phyloP scores from a whole-genome alignment of 2,113 vertebrate genomes.

The Cinclus mexicanus region DNA sequence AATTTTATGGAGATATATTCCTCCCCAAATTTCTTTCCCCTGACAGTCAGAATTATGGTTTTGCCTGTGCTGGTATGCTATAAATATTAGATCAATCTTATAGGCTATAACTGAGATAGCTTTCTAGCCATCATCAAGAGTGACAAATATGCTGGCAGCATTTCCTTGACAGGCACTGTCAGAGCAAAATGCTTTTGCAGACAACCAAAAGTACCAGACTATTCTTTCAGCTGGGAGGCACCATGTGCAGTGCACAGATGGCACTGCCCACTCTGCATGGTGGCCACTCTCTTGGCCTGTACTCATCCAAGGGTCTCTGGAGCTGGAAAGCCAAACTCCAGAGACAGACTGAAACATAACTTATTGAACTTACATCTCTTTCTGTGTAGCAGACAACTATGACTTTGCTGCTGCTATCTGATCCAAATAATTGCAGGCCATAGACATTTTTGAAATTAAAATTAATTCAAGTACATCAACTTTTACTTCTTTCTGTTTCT shows the following conservation, averaged over 20 bases:
- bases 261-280: neutral
- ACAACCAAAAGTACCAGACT: neutral
- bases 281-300: neutral
- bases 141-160: neutral
- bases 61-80: conserved; percentile 14
- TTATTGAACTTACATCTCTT: neutral
- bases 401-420: neutral
- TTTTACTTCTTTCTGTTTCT: neutral
- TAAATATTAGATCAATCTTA: conserved; percentile 39
- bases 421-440: neutral
- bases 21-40: neutral
- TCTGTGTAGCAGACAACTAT: neutral
- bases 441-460: neutral
- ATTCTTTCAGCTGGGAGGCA: neutral
- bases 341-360: neutral
- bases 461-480: neutral
- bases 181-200: neutral
- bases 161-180: neutral
- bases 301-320: neutral
- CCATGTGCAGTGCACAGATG: neutral
- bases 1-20: conserved; percentile 5
- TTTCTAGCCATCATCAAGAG: conserved; percentile 24
- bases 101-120: conserved; percentile 10
- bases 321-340: neutral
- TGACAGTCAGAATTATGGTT: conserved; percentile 49